These are phyloP conservation scores for Alosa sapidissima DNA, from an alignment of 2,797 vertebrate genomes.

Conservation along the genomic window DNA sequence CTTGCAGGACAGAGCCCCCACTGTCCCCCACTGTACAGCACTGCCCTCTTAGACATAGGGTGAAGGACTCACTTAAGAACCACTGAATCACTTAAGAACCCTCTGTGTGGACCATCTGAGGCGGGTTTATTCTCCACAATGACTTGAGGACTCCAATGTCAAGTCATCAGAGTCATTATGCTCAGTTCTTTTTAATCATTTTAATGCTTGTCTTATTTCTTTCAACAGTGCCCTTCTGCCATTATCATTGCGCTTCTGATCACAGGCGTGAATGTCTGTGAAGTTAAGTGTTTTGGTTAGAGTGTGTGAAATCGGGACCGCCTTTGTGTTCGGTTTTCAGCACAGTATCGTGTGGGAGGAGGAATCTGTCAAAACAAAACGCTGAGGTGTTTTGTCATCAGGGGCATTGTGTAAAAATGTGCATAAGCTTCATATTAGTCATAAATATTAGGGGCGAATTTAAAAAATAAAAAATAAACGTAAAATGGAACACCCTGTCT, in stretches of 20 bases:
- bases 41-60: neutral
- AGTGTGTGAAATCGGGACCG: neutral
- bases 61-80: neutral
- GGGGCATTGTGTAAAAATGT: neutral
- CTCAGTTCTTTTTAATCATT: neutral
- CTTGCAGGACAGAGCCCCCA: neutral
- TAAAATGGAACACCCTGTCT: neutral
- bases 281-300: neutral
- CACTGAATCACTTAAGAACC: neutral
- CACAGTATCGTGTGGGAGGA: neutral
- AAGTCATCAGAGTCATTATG: neutral
- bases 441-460: neutral
- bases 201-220: neutral
- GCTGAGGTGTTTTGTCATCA: neutral
- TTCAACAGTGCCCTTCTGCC: neutral
- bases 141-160: neutral
- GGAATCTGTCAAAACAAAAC: neutral
- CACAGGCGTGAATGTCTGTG: neutral
- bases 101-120: neutral
- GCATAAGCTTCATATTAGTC: neutral
- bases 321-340: neutral
- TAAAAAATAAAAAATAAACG: neutral
- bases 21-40: neutral
- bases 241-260: neutral
- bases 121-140: neutral